Percentiles rank a stretch among this genome's conserved stretches.
Conservation (phyloP, 2,888 invertebrate species). For the Drosophila monieri region DNA sequence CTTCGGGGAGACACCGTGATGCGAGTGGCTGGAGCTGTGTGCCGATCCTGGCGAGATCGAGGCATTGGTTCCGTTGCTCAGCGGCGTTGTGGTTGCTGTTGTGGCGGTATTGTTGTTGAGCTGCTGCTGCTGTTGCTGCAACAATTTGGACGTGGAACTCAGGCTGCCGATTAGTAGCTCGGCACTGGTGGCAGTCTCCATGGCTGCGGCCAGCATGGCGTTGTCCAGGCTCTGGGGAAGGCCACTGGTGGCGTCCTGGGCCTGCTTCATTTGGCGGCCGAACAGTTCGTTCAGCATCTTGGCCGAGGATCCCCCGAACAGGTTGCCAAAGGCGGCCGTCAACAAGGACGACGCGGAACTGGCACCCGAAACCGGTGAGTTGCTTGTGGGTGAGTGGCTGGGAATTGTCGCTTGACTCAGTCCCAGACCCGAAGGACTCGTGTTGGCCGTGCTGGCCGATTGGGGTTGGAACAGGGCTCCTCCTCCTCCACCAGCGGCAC, state of each 20-base stretch:
- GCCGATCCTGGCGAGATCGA: constrained; percentile 61
- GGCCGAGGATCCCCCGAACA: constrained; percentile 91
- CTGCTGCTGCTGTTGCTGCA: constrained; percentile 72
- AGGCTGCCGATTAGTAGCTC: constrained; percentile 82
- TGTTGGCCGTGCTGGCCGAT: constrained; percentile 39
- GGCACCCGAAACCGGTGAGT: constrained; percentile 58
- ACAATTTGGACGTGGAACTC: constrained; percentile 71
- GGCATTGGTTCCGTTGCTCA: constrained; percentile 53
- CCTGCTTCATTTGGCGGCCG: constrained; percentile 91
- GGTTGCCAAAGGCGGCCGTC: constrained; percentile 83
- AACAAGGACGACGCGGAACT: constrained; percentile 76
- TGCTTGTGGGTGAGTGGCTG: constrained; percentile 35
- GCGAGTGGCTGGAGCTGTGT: constrained; percentile 52
- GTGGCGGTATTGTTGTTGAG: constrained; percentile 63
- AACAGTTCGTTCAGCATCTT: constrained; percentile 96
- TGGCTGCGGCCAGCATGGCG: constrained; percentile 83
- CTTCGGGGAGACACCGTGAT: constrained; percentile 43
- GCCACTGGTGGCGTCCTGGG: constrained; percentile 86
- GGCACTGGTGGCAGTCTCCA: constrained; percentile 83
- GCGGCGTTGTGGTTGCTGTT: constrained; percentile 51
- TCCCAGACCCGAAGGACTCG: constrained; percentile 12
- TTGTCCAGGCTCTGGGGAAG: constrained; percentile 84
- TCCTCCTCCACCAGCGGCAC: constrained; percentile 87
- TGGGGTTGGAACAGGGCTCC: constrained; percentile 87
- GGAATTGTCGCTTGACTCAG: constrained; percentile 32